These are phyloP conservation scores for Strigamia maritima DNA, from an alignment of 2,888 invertebrate species.

Conservation along the genomic window DNA sequence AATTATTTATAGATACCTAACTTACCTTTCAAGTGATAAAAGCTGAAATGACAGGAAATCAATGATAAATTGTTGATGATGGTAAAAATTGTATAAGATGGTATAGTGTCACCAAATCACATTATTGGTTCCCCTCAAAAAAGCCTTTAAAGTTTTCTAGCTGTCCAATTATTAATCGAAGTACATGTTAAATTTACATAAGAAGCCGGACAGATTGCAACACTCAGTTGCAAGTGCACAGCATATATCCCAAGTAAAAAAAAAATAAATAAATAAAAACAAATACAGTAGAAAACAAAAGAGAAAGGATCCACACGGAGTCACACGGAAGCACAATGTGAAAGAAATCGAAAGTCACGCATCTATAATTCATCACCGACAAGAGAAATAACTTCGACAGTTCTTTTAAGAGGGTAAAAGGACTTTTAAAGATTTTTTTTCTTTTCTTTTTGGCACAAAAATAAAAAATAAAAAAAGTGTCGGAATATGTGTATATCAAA, in stretches of 20 bases:
- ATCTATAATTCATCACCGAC: not conserved
- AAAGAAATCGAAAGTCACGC: not conserved
- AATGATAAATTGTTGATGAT: not conserved
- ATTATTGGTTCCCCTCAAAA: not conserved
- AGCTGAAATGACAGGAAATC: not conserved
- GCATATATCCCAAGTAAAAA: not conserved
- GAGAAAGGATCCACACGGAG: not conserved
- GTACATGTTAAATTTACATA: not conserved
- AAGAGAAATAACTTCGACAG: not conserved
- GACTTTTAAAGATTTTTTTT: not conserved
- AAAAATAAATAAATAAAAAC: not conserved
- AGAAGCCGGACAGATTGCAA: not conserved
- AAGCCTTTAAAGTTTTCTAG: not conserved
- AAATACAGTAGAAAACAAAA: not conserved
- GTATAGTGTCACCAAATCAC: not conserved
- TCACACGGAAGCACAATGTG: not conserved
- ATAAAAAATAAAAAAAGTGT: not conserved
- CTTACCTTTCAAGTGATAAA: not conserved
- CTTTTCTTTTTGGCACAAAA: not conserved
- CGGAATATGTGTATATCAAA: too few species aligned
- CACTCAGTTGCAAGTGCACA: not conserved
- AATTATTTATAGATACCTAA: not conserved
- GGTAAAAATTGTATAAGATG: not conserved
- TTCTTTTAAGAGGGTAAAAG: not conserved
- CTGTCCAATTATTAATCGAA: not conserved